Base-by-base conservation (phyloP, 2,113 vertebrate genomes). In the Rallus limicola region DNA sequence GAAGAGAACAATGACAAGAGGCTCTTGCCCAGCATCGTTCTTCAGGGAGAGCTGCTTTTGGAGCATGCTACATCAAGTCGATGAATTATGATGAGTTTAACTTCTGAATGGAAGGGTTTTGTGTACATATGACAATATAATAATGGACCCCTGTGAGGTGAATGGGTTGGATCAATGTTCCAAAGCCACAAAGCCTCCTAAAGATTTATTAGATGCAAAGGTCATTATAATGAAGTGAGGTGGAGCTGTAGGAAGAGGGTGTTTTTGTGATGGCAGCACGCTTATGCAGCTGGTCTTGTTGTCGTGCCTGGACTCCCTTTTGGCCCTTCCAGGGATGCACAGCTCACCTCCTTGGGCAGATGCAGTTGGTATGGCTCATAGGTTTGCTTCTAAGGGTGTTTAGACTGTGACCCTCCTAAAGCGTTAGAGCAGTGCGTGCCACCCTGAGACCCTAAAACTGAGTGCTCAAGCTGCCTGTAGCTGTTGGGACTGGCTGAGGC, bases 51-150 rank as follows among this genome's bases (percentile, higher is more conserved):
- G 63, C 9, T 70, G 68, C 33, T 23, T 76, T 79, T 87, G 40
- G 58, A 76, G 58, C 24, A 11, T 10, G 20, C 56, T 60, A 5
- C 76, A 62, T 44, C 46, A 24, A 28, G 84, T 87, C 6, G 4
- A 80, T 93, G 53, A 55, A 44, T 70, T 55, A 28, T 80, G 62
- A 80, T 95, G 84, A 36, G 83, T 90, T 90, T 83, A 90, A 83
- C 82, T 82, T 90, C 33, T 26, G 68, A 78, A 42, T 79, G 80
- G 84, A 70, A 44, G 53, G 38, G 28, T 63, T 87, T 90, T 75
- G 63, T 80, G 16, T 70, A 42, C 58, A 64, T 11, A 33, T 87
- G 56, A 83, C 80, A 67, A 76, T 69, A 38, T 24, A 48, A 86
- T 67, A 71, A 67, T 36, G 74, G 56, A 38, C 67, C 28, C 6